Evolutionary conservation across 2,888 invertebrate genomes (phyloP).

Genomic region (Tenthredo distinguenda): DNA sequence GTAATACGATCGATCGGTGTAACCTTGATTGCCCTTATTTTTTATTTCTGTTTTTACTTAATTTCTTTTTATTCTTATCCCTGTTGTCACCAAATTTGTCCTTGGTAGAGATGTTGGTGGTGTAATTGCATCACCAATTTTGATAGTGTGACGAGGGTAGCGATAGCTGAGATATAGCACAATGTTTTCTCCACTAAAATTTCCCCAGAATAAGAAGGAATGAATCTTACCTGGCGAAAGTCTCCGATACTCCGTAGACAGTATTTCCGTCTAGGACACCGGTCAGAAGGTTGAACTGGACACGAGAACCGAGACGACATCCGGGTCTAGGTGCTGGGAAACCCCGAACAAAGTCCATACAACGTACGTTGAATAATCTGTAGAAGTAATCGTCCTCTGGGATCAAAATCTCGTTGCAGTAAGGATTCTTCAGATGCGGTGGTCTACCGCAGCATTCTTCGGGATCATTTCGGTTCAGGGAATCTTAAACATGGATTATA

Average conservation of each 20-base stretch:
- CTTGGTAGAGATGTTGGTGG: background rate
- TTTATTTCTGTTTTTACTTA: background rate
- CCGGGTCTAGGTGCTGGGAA: conserved; percentile 93
- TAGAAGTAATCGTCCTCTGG: conserved; percentile 96
- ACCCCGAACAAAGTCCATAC: conserved; percentile 94
- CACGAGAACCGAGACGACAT: conserved; percentile 91
- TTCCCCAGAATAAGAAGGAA: no score
- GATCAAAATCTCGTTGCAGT: conserved; percentile 93
- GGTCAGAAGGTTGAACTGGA: conserved; percentile 92
- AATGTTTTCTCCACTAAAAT: background rate
- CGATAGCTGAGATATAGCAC: background rate
- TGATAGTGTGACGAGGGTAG: background rate
- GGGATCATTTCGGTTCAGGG: conserved; percentile 92
- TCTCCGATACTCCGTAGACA: conserved; percentile 92
- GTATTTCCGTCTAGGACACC: conserved; percentile 94
- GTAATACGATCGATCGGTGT: conserved; percentile 29
- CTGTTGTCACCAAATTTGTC: conserved; percentile 2
- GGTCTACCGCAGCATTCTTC: conserved; percentile 94
- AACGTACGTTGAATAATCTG: conserved; percentile 89
- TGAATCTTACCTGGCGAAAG: conserved; percentile 85
- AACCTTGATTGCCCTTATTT: conserved; percentile 45
- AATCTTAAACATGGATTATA: conserved; percentile 81
- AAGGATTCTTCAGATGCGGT: conserved; percentile 91
- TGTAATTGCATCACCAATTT: background rate
- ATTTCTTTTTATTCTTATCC: background rate